Percentiles rank a stretch among this genome's conserved stretches.
phyloP scores from a whole-genome alignment of 2,113 vertebrate species.

The Calyptomena viridis region DNA sequence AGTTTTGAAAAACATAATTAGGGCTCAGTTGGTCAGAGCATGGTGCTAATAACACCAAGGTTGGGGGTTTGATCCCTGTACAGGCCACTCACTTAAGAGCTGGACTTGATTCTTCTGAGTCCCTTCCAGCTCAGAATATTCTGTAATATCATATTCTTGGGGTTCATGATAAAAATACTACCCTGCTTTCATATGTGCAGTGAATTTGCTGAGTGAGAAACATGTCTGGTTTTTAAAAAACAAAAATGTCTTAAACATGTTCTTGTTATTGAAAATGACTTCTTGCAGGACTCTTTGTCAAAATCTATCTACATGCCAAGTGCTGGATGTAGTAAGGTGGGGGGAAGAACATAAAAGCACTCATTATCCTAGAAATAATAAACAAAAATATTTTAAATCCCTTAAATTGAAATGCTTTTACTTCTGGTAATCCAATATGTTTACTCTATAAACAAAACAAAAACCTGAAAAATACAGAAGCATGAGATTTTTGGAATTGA shows the following conservation, averaged over 20 bases:
- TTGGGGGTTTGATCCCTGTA: background rate
- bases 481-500: background rate
- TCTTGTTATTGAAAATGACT: conserved; percentile 18
- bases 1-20: background rate
- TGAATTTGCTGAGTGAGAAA: background rate
- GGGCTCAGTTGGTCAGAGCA: background rate
- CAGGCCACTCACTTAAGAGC: background rate
- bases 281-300: background rate
- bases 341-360: background rate
- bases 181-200: background rate
- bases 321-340: background rate
- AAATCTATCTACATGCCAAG: background rate
- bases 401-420: background rate
- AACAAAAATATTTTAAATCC: background rate
- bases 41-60: fast-evolving
- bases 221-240: conserved; percentile 14
- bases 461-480: background rate
- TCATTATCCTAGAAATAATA: background rate
- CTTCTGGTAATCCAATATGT: background rate
- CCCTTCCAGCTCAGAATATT: background rate
- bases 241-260: background rate
- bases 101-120: background rate
- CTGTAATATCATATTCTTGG: background rate
- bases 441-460: background rate
- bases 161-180: background rate